phyloP scores from a whole-genome alignment of 2,113 vertebrate genomes.

The Danionella cerebrum region DNA sequence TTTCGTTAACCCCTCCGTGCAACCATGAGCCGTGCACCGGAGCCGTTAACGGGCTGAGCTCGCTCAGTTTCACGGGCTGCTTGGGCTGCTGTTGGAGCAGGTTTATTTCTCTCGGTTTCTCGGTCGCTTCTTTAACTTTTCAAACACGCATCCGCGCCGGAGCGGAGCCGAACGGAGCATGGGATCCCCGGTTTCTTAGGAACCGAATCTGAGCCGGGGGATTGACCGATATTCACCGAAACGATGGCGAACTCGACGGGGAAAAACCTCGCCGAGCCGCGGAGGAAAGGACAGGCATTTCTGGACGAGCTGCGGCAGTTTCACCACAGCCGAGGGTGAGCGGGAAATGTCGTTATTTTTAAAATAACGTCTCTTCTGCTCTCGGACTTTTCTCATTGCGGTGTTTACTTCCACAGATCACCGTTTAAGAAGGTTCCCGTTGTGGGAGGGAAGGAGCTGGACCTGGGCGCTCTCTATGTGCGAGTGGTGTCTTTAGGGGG shows the following conservation, averaged over 20 bases:
- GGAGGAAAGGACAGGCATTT: conserved; percentile 99
- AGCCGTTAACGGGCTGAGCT: conserved; percentile 12
- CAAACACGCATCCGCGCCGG: conserved; percentile 81
- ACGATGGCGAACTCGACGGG: conserved; percentile 97
- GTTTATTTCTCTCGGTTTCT: conserved; percentile 58
- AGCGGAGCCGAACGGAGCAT: conserved; percentile 96
- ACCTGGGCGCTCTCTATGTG: conserved; percentile 94
- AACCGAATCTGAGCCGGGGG: conserved; percentile 77
- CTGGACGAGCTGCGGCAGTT: conserved; percentile 99
- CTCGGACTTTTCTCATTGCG: conserved; percentile 39
- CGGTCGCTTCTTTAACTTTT: conserved; percentile 87
- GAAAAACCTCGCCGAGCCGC: conserved; percentile 94
- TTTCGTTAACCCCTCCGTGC: conserved; percentile 9
- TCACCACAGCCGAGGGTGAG: conserved; percentile 98
- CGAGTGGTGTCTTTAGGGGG: conserved; percentile 98
- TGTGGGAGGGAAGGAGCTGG: conserved; percentile 97
- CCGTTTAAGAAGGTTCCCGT: conserved; percentile 96
- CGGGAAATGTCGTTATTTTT: conserved; percentile 6
- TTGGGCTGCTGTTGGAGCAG: conserved; percentile 14
- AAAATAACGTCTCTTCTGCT: conserved; percentile 28
- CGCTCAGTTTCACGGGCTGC: conserved; percentile 1
- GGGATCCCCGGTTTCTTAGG: conserved; percentile 94
- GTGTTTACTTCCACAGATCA: conserved; percentile 73
- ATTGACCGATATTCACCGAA: conserved; percentile 74
- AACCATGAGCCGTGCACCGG: neutral